Evolutionary conservation across 2,888 invertebrate genomes (phyloP).

Genomic region (Pandemis heparana): DNA sequence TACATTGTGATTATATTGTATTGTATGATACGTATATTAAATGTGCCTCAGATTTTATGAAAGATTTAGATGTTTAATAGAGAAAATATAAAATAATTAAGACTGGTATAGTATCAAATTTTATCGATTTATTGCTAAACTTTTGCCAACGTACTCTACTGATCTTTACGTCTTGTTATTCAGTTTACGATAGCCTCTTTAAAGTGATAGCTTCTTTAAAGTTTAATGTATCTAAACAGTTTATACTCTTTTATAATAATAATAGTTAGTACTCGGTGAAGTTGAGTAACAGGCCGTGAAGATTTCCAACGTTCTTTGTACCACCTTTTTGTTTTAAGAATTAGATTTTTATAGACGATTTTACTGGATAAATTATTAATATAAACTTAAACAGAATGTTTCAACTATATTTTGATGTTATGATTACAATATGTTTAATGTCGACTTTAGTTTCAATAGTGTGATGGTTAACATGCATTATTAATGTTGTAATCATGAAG

Average conservation of each 20-base stretch:
- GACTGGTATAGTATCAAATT: slow-evolving; percentile 64
- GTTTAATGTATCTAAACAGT: slow-evolving; percentile 36
- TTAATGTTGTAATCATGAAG: background rate
- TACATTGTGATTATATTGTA: slow-evolving; percentile 57
- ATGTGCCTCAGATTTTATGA: slow-evolving; percentile 83
- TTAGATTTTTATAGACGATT: slow-evolving; percentile 29
- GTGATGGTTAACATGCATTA: too few relatives aligned
- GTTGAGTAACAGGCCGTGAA: slow-evolving; percentile 37
- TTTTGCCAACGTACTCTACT: slow-evolving; percentile 34
- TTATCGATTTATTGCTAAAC: slow-evolving; percentile 31
- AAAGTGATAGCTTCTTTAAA: slow-evolving; percentile 28
- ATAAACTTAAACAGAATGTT: background rate
- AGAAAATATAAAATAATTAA: slow-evolving; percentile 64
- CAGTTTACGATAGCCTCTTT: slow-evolving; percentile 34
- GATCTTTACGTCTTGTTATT: slow-evolving; percentile 37
- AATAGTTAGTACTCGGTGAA: slow-evolving; percentile 20
- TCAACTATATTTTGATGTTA: background rate
- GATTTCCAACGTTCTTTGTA: slow-evolving; percentile 31
- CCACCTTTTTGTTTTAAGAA: slow-evolving; percentile 17
- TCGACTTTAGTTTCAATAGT: background rate
- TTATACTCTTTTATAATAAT: slow-evolving; percentile 39
- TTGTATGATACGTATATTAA: slow-evolving; percentile 75
- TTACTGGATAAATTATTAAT: slow-evolving; percentile 11
- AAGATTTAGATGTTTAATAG: slow-evolving; percentile 71
- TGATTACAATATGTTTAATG: background rate